Percentiles rank a stretch among this genome's conserved stretches.
phyloP scores from a whole-genome alignment of 2,113 vertebrate genomes.

The Tenebrosternarchus preto region DNA sequence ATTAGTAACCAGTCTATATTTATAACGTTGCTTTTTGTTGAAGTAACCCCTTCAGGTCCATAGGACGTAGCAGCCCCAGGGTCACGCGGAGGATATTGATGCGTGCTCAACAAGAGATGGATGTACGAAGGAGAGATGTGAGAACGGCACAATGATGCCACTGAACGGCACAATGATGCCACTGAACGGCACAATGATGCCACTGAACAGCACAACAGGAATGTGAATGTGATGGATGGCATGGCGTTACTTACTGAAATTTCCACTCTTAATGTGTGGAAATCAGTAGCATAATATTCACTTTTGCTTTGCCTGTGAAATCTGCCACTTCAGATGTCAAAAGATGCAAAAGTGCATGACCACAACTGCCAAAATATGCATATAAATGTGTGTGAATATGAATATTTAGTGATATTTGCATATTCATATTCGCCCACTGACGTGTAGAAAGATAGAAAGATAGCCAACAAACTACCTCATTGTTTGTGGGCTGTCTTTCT shows the following conservation, averaged over 20 bases:
- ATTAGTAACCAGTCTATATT: no score
- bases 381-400: no score
- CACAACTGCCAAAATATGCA: not conserved
- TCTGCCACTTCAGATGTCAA: not conserved
- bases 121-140: slow-evolving; percentile 24
- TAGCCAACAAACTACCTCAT: no score
- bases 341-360: not conserved
- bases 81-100: slow-evolving; percentile 8
- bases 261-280: not conserved
- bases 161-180: slow-evolving; percentile 16
- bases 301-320: slow-evolving; percentile 19
- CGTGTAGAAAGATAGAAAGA: no score
- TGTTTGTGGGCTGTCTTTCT: no score
- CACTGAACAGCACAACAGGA: slow-evolving; percentile 21
- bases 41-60: no score
- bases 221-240: slow-evolving; percentile 29
- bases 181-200: slow-evolving; percentile 17
- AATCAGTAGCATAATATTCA: slow-evolving; percentile 18
- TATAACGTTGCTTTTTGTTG: no score
- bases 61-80: slow-evolving; percentile 27
- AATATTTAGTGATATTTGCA: no score
- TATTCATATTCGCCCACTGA: no score
- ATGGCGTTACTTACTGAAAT: not conserved
- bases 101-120: not conserved
- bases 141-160: no score